Evolutionary conservation across 2,113 vertebrate species (phyloP), one percentile per base, ranked within the genome.

Genomic region (Oreochromis tanganicae): DNA sequence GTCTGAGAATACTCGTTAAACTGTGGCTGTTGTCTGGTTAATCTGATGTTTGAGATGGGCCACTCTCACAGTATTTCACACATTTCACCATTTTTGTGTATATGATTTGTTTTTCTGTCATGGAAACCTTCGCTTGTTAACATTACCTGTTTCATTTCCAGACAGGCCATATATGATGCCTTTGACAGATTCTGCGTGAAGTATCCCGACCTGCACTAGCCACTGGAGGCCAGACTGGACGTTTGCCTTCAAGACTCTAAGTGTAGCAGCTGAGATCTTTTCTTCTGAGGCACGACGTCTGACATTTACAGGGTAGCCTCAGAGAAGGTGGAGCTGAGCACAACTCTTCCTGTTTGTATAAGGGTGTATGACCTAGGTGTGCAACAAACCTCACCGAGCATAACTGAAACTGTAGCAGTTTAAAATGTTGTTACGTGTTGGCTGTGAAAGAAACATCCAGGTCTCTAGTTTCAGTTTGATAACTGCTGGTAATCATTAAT

Each of bases 81-180:
- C 19, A 43, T 71, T 8, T 17, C 41, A 73, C 17, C 21, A 46
- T 73, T 73, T 27, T 46, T 6, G 27, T 6, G 13, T 43, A 9
- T 0, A 71, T 2, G 66, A 27, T 3, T 41, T 71, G 24, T 0
- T 75, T 54, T 41, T 41, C 14, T 81, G 66, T 32, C 13, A 14
- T 79, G 34, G 5, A 27, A 9, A 10, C 3, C 41, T 27, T 32
- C 38, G 3, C 12, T 38, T 24, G 16, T 17, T 19, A 6, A 24
- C 46, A 4, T 38, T 56, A 13, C 63, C 1, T 85, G 54, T 84
- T 32, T 95, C 94, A 10, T 56, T 89, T 87, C 1, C 89, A 99
- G 99, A 90, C 96, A 95, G 93, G 98, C 99, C 11, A 99, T 99
- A 93, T 99, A 99, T 14, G 98, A 99, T 46, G 97, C 98, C 2